Percentiles rank a stretch among this genome's conserved stretches.
Conservation (phyloP, 2,113 vertebrate species). For the Corythornis cristatus region DNA sequence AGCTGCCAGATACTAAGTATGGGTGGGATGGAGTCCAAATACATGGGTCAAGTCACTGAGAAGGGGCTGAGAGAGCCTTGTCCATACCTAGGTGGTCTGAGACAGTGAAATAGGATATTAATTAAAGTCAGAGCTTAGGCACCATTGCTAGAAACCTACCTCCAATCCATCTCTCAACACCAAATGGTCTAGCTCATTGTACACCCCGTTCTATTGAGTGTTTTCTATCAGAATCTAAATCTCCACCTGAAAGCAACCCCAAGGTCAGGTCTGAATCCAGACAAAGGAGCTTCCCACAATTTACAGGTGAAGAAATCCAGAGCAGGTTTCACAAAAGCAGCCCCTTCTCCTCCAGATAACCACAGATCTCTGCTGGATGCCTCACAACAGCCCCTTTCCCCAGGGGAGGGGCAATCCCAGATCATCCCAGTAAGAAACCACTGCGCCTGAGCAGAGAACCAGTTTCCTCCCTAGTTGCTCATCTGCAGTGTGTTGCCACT, state of each 20-base stretch:
- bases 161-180: not conserved
- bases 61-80: not conserved
- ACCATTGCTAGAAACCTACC: not conserved
- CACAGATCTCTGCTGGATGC: not conserved
- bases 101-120: not conserved
- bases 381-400: not conserved
- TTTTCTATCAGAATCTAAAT: not conserved
- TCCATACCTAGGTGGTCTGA: not conserved
- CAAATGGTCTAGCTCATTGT: not conserved
- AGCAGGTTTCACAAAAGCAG: not conserved
- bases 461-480: not conserved
- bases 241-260: not conserved
- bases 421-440: not conserved
- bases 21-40: not conserved
- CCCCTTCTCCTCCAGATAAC: not conserved
- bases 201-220: no score
- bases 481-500: not conserved
- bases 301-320: not conserved
- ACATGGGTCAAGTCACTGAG: not conserved
- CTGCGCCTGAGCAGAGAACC: not conserved
- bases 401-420: not conserved
- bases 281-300: not conserved
- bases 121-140: not conserved
- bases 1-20: not conserved
- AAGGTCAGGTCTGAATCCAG: not conserved